These are phyloP conservation scores for Papilio aristodemus DNA, from an alignment of 1,140 invertebrate species.

Conservation along the genomic window DNA sequence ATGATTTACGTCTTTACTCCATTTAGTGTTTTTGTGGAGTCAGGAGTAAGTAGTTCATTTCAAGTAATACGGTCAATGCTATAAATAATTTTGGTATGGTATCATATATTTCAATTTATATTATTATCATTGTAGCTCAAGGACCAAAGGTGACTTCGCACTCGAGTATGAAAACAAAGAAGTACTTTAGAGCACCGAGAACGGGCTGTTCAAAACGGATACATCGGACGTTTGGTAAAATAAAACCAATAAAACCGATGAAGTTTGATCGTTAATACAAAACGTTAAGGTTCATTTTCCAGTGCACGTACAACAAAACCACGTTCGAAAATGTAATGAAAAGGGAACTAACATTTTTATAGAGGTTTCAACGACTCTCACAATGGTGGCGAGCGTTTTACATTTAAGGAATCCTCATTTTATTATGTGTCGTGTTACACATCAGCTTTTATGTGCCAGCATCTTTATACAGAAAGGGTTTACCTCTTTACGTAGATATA, in stretches of 20 bases:
- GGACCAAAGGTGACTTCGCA: constrained; percentile 24
- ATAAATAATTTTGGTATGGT: no score
- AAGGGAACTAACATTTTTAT: constrained; percentile 78
- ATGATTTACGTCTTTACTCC: no score
- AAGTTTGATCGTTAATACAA: constrained; percentile 42
- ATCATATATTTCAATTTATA: no score
- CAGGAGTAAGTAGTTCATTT: no score
- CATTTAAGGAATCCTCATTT: constrained; percentile 77
- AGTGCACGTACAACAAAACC: constrained; percentile 38
- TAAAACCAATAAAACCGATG: constrained; percentile 44
- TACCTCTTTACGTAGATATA: constrained; percentile 3
- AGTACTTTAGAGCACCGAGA: constrained; percentile 59
- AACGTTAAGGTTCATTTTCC: constrained; percentile 46
- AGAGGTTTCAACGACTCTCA: constrained; percentile 75
- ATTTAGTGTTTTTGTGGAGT: no score
- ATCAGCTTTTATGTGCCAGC: constrained; percentile 70
- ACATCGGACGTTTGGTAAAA: constrained; percentile 65
- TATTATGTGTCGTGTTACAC: constrained; percentile 73
- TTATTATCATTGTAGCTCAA: constrained; percentile 2
- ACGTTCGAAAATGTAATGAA: constrained; percentile 73
- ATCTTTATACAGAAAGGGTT: constrained; percentile 59
- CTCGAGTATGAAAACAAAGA: constrained; percentile 47
- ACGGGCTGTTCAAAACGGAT: constrained; percentile 59
- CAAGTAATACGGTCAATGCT: no score
- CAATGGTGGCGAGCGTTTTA: constrained; percentile 71